phyloP scores from a whole-genome alignment of 2,797 vertebrate species.

The Schizopygopsis pylzovi region DNA sequence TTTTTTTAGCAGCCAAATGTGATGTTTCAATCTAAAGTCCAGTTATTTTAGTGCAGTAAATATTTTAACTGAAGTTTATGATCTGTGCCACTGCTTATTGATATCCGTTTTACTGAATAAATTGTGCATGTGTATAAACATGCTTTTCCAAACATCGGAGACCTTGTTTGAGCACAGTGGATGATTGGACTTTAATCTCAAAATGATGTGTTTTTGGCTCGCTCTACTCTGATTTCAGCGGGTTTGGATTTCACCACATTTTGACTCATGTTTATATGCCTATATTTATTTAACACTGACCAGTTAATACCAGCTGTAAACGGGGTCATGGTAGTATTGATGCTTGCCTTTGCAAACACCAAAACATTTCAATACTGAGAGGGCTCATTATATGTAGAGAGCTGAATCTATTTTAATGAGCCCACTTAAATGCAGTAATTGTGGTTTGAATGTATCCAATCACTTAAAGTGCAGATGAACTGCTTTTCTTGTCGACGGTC shows the following conservation, averaged over 20 bases:
- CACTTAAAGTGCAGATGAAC: neutral
- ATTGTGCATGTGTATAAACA: neutral
- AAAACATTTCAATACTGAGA: neutral
- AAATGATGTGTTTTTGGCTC: no score
- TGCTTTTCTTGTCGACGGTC: neutral
- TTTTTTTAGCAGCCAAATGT: no score
- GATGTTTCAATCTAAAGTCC: no score
- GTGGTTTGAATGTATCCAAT: constrained; percentile 23
- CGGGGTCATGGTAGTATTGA: neutral
- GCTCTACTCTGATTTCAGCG: no score
- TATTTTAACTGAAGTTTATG: neutral
- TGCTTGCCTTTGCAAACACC: neutral
- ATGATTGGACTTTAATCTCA: neutral
- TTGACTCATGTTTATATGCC: neutral
- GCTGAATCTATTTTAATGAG: constrained; percentile 9
- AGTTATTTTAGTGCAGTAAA: neutral
- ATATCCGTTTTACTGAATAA: neutral
- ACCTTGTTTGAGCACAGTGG: neutral
- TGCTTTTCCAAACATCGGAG: neutral
- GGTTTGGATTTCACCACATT: neutral
- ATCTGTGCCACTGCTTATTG: neutral
- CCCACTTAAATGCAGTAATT: neutral
- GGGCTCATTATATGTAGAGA: neutral
- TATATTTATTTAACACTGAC: neutral
- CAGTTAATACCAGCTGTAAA: constrained; percentile 1